phyloP scores from a whole-genome alignment of 2,797 vertebrate species.

The Esox lucius region DNA sequence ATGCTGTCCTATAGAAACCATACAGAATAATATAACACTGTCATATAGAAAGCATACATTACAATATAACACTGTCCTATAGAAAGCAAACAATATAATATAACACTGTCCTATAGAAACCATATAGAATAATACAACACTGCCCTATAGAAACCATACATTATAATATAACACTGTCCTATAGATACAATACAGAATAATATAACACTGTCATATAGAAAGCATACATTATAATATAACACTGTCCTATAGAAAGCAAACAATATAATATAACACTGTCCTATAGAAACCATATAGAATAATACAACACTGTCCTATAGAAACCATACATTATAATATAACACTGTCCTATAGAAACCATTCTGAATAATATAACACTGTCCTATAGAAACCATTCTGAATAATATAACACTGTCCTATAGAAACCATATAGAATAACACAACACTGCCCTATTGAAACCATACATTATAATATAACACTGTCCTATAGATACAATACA shows the following conservation, averaged over 20 bases:
- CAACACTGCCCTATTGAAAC: no score
- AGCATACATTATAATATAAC: background rate
- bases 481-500: no score
- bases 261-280: no score
- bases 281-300: background rate
- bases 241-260: background rate
- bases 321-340: background rate
- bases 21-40: no score
- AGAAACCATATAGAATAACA: background rate
- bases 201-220: background rate
- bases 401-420: background rate
- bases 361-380: background rate
- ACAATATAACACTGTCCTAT: background rate
- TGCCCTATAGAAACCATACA: background rate
- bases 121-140: background rate
- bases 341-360: background rate
- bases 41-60: background rate
- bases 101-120: background rate
- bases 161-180: no score
- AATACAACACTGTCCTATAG: background rate
- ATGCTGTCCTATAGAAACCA: no score
- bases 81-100: background rate
- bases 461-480: no score
- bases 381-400: background rate
- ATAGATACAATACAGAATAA: no score